Percentiles rank a stretch among this genome's conserved stretches.
Evolutionary conservation across 1,140 invertebrate genomes (phyloP).

Genomic region (Whitmania pigra): DNA sequence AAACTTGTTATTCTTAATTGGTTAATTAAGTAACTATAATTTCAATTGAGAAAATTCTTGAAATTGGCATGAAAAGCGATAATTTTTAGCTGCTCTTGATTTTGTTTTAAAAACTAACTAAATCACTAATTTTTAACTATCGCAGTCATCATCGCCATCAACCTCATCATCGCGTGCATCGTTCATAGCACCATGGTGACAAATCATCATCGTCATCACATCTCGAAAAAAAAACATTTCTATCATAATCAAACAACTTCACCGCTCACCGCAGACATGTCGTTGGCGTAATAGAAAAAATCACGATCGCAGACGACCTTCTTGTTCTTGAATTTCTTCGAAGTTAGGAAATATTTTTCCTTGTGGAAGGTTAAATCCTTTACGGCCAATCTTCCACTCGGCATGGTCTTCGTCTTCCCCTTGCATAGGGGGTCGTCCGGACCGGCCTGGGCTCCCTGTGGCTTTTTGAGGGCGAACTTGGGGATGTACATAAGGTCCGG

Average conservation of each 20-base stretch:
- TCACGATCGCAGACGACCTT: not conserved
- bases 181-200: not conserved
- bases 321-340: not conserved
- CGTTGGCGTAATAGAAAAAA: not conserved
- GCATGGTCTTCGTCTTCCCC: not conserved
- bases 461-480: not conserved
- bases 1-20: too few species aligned
- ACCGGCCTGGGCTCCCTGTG: not conserved
- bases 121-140: not conserved
- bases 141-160: not conserved
- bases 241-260: not conserved
- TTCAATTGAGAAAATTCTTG: too few species aligned
- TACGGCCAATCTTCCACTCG: not conserved
- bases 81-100: not conserved
- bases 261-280: not conserved
- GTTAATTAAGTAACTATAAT: too few species aligned
- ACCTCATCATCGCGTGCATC: not conserved
- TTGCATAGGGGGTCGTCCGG: not conserved
- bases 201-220: not conserved
- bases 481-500: not conserved
- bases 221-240: not conserved
- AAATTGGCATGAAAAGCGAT: too few species aligned
- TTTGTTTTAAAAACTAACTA: not conserved
- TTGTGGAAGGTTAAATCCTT: not conserved
- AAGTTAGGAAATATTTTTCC: slow-evolving; percentile 5